These are phyloP conservation scores for Neolamprologus kungweensis DNA, from an alignment of 2,113 vertebrate genomes.

Conservation along the genomic window DNA sequence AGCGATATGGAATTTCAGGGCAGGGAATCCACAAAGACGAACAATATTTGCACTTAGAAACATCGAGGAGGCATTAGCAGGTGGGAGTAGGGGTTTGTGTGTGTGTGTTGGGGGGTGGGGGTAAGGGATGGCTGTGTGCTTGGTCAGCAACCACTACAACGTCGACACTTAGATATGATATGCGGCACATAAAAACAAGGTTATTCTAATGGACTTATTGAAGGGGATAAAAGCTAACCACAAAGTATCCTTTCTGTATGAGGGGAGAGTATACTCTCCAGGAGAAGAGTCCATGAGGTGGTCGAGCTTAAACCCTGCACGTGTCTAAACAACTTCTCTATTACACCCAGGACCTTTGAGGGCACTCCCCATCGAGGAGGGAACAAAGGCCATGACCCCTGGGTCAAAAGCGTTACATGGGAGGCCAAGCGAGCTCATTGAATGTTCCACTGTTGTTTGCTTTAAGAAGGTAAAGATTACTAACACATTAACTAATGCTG, in stretches of 20 bases:
- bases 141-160: slow-evolving; percentile 37
- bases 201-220: slow-evolving; percentile 5
- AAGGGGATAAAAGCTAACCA: slow-evolving; percentile 3
- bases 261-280: neutral
- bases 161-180: neutral
- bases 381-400: slow-evolving; percentile 84
- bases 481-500: slow-evolving; percentile 87
- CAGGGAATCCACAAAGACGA: slow-evolving; percentile 23
- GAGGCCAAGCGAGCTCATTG: slow-evolving; percentile 79
- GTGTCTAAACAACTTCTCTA: slow-evolving; percentile 87
- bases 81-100: neutral
- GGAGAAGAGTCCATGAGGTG: slow-evolving; percentile 39
- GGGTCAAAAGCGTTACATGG: slow-evolving; percentile 83
- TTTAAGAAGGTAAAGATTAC: slow-evolving; percentile 92
- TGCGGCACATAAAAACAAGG: neutral
- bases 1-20: neutral
- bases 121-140: neutral
- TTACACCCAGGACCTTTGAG: slow-evolving; percentile 81
- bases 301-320: slow-evolving; percentile 71
- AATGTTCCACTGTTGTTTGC: slow-evolving; percentile 79
- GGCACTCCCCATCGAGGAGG: slow-evolving; percentile 79
- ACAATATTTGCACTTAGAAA: slow-evolving; percentile 28
- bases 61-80: slow-evolving; percentile 8
- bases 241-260: neutral
- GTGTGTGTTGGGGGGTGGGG: neutral